Percentiles rank a stretch among this genome's conserved stretches.
Evolutionary conservation across 2,888 invertebrate species (phyloP).

Genomic region (Lymantria monacha): DNA sequence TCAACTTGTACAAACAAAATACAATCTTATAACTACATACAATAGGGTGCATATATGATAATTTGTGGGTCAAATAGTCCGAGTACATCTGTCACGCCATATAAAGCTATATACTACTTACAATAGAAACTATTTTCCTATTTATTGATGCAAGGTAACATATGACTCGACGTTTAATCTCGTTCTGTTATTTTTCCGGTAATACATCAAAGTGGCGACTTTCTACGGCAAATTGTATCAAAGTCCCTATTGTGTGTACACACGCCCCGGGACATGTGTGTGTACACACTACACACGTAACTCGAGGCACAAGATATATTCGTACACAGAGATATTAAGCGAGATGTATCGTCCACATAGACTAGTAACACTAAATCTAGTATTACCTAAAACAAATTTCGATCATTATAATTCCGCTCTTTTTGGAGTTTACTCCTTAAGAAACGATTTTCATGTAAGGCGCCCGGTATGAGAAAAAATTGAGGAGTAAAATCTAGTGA

Average conservation of each 20-base stretch:
- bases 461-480: too few relatives aligned
- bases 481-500: too few relatives aligned
- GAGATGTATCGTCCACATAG: conserved; percentile 12
- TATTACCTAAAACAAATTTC: too few relatives aligned
- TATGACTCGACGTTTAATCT: conserved; percentile 58
- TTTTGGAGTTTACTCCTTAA: too few relatives aligned
- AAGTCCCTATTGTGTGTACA: conserved; percentile 56
- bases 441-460: too few relatives aligned
- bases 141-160: conserved; percentile 22
- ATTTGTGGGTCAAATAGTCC: not conserved
- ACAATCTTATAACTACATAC: conserved; percentile 8
- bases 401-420: too few relatives aligned
- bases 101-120: conserved; percentile 18
- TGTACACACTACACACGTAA: not conserved
- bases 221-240: conserved; percentile 71
- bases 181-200: conserved; percentile 69
- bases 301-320: conserved; percentile 18
- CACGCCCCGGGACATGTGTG: conserved; percentile 25
- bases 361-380: too few relatives aligned
- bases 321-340: conserved; percentile 24
- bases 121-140: conserved; percentile 20
- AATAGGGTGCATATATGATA: conserved; percentile 17
- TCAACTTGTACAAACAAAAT: conserved; percentile 9
- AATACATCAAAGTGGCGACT: conserved; percentile 69
- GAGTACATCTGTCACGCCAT: conserved; percentile 6